phyloP scores from a whole-genome alignment of 2,113 vertebrate species.

The Laticauda laticaudata region DNA sequence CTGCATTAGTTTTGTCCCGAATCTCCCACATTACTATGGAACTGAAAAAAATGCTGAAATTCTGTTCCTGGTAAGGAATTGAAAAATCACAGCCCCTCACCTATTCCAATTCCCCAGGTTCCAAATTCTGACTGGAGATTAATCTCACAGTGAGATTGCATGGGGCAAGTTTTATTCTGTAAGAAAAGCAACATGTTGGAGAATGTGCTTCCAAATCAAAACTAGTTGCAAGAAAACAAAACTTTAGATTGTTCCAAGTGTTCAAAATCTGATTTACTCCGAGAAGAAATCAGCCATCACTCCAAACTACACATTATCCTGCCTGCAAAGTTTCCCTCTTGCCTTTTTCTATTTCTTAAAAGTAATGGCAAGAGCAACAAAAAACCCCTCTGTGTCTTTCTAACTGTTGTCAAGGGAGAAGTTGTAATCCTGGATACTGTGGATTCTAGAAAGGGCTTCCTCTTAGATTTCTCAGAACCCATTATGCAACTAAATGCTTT shows the following conservation, averaged over 20 bases:
- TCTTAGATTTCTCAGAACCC: background rate
- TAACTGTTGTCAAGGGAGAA: background rate
- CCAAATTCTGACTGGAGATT: background rate
- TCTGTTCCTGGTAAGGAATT: background rate
- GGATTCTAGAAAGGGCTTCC: background rate
- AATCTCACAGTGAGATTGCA: background rate
- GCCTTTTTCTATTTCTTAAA: background rate
- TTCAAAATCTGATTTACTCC: background rate
- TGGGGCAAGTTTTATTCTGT: background rate
- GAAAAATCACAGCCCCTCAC: background rate
- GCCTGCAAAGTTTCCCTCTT: background rate
- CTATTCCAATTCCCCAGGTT: background rate
- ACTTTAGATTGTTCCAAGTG: background rate
- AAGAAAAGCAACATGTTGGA: background rate
- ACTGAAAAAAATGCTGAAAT: slow-evolving; percentile 6
- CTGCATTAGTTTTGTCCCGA: slow-evolving; percentile 1
- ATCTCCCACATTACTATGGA: slow-evolving; percentile 6
- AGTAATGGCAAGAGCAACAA: background rate
- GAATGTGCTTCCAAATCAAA: background rate
- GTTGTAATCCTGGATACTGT: background rate
- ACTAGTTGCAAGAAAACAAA: background rate
- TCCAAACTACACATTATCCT: background rate
- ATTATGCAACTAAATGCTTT: background rate
- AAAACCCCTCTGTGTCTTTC: background rate
- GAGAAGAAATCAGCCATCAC: background rate